Conservation (phyloP, 2,888 invertebrate species). For the Synergus umbraculus region DNA sequence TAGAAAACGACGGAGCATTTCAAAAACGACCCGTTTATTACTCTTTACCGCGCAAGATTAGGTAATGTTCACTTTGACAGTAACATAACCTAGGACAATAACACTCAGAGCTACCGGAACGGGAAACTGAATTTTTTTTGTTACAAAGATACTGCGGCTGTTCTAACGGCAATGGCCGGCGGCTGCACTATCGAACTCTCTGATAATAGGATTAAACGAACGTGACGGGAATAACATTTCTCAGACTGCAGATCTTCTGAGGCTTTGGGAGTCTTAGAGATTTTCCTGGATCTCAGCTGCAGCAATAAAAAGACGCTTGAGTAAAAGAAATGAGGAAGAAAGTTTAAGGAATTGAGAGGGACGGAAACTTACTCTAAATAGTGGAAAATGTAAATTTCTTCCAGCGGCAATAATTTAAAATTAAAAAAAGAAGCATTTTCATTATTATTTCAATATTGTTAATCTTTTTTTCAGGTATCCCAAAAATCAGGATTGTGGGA, state of each 20-base stretch:
- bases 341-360: not conserved
- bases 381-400: not conserved
- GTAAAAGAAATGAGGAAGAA: not conserved
- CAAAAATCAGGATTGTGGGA: constrained; percentile 76
- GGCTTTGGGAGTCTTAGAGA: not conserved
- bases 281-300: constrained; percentile 1
- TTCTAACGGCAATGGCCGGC: not conserved
- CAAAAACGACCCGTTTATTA: not conserved
- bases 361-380: not conserved
- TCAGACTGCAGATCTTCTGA: not conserved
- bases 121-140: constrained; percentile 13
- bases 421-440: not conserved
- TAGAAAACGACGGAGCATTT: not conserved
- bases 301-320: constrained; percentile 4
- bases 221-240: constrained; percentile 29
- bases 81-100: constrained; percentile 27
- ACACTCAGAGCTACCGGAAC: constrained; percentile 20
- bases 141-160: not conserved
- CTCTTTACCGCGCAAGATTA: not conserved
- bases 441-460: not conserved
- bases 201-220: constrained; percentile 27
- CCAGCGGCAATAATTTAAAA: not conserved
- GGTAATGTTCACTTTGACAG: not conserved
- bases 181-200: constrained; percentile 37
- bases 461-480: constrained; percentile 66